phyloP scores from a whole-genome alignment of 2,797 vertebrate species.

The Alcedo quadribrachys region DNA sequence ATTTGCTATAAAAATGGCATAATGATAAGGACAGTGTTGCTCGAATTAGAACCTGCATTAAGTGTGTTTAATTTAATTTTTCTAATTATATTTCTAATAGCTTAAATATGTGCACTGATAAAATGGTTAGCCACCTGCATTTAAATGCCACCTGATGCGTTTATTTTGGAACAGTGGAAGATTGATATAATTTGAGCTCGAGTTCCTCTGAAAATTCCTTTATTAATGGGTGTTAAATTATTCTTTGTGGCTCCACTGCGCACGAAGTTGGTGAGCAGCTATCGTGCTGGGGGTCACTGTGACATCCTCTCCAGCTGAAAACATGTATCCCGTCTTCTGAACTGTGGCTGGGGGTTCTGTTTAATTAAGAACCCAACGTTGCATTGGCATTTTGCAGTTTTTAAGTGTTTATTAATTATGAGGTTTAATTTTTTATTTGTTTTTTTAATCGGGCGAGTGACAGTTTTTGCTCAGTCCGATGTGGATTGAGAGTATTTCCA shows the following conservation, averaged over 20 bases:
- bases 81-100: conserved; percentile 84
- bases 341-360: neutral
- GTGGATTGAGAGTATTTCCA: neutral
- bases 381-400: neutral
- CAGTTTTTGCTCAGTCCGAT: neutral
- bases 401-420: neutral
- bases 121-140: conserved; percentile 79
- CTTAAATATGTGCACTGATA: conserved; percentile 78
- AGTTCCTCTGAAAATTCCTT: conserved; percentile 68
- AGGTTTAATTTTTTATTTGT: neutral
- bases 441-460: neutral
- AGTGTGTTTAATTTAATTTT: conserved; percentile 82
- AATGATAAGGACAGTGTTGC: conserved; percentile 71
- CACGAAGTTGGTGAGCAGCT: neutral
- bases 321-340: neutral
- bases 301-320: neutral
- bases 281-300: neutral
- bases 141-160: conserved; percentile 82
- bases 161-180: conserved; percentile 79
- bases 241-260: conserved; percentile 51
- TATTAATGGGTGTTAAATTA: conserved; percentile 73
- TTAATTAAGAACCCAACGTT: conserved; percentile 39
- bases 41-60: conserved; percentile 73
- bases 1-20: conserved; percentile 77
- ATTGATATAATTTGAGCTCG: conserved; percentile 76